Conservation (phyloP, 1,140 invertebrate species). For the Drosophila neocordata region DNA sequence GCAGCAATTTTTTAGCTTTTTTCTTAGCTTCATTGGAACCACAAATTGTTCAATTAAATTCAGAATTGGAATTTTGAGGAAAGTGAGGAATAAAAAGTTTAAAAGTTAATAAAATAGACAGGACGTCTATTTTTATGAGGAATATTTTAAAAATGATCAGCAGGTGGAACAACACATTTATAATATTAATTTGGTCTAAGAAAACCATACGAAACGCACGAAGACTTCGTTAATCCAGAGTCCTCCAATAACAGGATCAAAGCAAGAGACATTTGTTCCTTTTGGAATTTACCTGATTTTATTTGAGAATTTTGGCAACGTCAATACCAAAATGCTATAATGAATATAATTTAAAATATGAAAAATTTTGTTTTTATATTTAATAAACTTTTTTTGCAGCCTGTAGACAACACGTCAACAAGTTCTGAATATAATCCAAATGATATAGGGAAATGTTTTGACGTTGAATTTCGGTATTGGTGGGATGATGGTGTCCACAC, state of each 20-base stretch:
- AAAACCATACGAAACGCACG: neutral
- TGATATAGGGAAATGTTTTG: neutral
- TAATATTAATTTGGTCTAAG: neutral
- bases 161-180: neutral
- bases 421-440: neutral
- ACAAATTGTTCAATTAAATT: neutral
- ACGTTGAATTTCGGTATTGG: constrained; percentile 26
- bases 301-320: too few species aligned
- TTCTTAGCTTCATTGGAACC: too few species aligned
- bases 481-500: constrained; percentile 45
- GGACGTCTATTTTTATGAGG: neutral
- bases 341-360: too few species aligned
- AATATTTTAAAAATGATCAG: neutral
- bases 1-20: too few species aligned
- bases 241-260: neutral
- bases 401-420: neutral
- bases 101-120: constrained; percentile 5
- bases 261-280: neutral
- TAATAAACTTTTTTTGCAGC: neutral
- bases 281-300: too few species aligned
- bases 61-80: neutral
- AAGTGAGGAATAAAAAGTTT: neutral
- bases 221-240: too few species aligned
- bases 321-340: too few species aligned
- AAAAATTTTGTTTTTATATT: too few species aligned